phyloP scores from a whole-genome alignment of 2,888 invertebrate genomes.

The Athrips mouffetella region DNA sequence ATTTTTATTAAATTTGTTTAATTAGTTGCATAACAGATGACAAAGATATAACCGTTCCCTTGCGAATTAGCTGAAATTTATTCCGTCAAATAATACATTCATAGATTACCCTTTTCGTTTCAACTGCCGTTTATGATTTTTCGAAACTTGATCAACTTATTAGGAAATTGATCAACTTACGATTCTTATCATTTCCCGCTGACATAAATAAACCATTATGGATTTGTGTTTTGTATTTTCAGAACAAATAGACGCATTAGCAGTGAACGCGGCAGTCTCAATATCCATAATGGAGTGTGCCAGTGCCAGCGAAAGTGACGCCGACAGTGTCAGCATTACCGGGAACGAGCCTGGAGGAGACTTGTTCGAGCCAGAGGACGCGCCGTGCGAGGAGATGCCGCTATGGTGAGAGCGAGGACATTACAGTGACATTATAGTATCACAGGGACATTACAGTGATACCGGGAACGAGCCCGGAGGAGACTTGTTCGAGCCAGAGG shows the following conservation, averaged over 20 bases:
- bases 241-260: conserved; percentile 68
- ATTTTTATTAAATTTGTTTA: no score
- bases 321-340: conserved; percentile 51
- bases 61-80: no score
- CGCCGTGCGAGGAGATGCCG: conserved; percentile 48
- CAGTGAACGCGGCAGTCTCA: conserved; percentile 52
- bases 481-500: conserved; percentile 64
- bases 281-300: conserved; percentile 58
- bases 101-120: no score
- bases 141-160: no score
- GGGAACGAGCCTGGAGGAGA: conserved; percentile 37
- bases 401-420: no score
- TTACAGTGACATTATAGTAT: no score
- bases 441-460: no score
- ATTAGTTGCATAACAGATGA: no score
- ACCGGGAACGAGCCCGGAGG: conserved; percentile 29
- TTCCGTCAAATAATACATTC: no score
- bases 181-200: not conserved
- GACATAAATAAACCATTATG: not conserved
- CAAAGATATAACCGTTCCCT: no score
- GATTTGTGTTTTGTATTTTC: conserved; percentile 25
- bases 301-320: conserved; percentile 63
- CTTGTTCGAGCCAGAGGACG: conserved; percentile 51
- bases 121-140: no score
- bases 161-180: not conserved